A percentile compares a stretch with the other conserved stretches of the same genome.
These are phyloP conservation scores for Whitmania pigra DNA, from an alignment of 1,140 invertebrate species.

Conservation along the genomic window DNA sequence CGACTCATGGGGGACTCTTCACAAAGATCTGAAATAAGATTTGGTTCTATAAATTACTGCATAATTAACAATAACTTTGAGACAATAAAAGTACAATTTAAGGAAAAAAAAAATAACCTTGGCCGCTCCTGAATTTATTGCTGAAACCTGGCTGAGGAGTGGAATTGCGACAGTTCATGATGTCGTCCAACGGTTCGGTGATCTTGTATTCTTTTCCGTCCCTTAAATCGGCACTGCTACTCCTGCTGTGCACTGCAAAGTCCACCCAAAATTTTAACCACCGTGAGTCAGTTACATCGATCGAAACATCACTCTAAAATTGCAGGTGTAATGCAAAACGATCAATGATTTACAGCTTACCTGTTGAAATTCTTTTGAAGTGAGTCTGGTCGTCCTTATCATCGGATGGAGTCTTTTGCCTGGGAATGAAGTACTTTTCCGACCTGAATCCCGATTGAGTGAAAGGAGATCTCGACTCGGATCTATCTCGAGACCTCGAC, in stretches of 20 bases:
- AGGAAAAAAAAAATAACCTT: too few species aligned
- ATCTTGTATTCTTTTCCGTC: neutral
- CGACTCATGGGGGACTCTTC: too few species aligned
- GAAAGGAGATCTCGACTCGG: neutral
- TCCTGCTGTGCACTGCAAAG: neutral
- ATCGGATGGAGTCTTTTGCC: neutral
- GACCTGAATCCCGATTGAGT: constrained; percentile 4
- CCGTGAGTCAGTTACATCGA: neutral
- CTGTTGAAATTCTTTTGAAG: neutral
- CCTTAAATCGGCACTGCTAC: neutral
- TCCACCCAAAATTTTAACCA: neutral
- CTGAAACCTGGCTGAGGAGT: too few species aligned
- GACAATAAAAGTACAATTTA: too few species aligned
- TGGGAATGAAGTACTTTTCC: constrained; percentile 4
- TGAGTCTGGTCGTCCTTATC: neutral
- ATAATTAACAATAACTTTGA: too few species aligned
- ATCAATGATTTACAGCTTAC: neutral
- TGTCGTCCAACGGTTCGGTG: neutral
- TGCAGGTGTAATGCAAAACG: neutral
- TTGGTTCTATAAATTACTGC: too few species aligned
- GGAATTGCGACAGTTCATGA: neutral
- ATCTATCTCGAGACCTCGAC: neutral
- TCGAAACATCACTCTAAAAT: neutral
- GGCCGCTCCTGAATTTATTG: too few species aligned
- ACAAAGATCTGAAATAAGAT: too few species aligned